Evolutionary conservation across 2,888 invertebrate genomes (phyloP), one percentile per base, ranked within the genome.

Genomic region (Scotopteryx bipunctaria): DNA sequence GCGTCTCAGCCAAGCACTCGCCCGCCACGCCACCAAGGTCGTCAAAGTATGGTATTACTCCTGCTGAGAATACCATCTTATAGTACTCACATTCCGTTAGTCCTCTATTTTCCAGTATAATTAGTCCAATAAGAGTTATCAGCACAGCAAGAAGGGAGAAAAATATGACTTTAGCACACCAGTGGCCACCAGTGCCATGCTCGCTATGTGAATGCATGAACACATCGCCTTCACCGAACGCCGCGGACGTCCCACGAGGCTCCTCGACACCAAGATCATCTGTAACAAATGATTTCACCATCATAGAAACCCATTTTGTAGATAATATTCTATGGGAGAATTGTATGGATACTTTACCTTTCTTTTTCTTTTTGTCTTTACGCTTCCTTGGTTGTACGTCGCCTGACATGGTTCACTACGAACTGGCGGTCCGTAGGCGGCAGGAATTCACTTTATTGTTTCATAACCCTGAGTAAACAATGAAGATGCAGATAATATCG

Each of bases 381-480:
- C 96, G 94, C 87, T 95, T 96, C 76, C 95, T 94, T 76, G 95
- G 95, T 85, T 96, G 96, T 70, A 95, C 94, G 90, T 96, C 96
- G 70, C 95, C 95, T 81, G 96, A 96, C 96, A 96, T 96, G 84
- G 83, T 92, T 83, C 69, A 75, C 66, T 78, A 70, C 67, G 62
- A 73, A 73, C 81, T 85, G 83, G 79, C 85, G 82, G 86, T 81
- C 76, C 66, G 70, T 57, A 77, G 74, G 87, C 86, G 85, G 78
- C 82, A 78, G 78, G 76, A 72, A 72, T 66, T 61, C 64, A 67
- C 72, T 75, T 76, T 87, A 89, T 72, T 87, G 86, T 86, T 87
- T 89, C 89, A 89, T 90, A 88, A 89, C 88, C 84, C 81, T 83
- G 78, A 66, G 81, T 86, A 86, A 87, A 87, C 83, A 87, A 82